A percentile compares a stretch with the other conserved stretches of the same genome.
These are phyloP conservation scores for Bradysia coprophila DNA, from an alignment of 1,140 invertebrate species.

Conservation along the genomic window DNA sequence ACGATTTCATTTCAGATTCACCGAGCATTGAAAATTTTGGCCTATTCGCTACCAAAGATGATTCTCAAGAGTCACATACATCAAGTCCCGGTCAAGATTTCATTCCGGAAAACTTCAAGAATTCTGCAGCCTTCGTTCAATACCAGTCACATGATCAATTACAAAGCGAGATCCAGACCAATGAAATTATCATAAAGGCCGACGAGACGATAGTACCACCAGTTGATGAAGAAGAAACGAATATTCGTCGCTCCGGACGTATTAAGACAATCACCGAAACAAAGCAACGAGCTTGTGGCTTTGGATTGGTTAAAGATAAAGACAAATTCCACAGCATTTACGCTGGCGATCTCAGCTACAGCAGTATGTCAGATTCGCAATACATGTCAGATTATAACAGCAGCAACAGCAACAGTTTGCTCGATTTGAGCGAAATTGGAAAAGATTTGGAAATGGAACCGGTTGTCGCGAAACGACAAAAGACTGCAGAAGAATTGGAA, in stretches of 20 bases:
- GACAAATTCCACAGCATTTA: background rate
- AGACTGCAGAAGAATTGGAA: slow-evolving; percentile 13
- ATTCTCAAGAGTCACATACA: too few species aligned
- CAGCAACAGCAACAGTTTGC: background rate
- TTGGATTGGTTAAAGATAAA: slow-evolving; percentile 31
- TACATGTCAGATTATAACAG: background rate
- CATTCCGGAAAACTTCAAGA: too few species aligned
- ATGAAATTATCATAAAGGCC: too few species aligned
- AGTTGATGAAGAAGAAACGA: background rate
- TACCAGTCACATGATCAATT: too few species aligned
- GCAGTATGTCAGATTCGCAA: background rate
- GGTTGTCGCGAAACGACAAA: background rate
- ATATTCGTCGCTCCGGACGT: slow-evolving; percentile 27
- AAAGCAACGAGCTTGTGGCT: slow-evolving; percentile 34
- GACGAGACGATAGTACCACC: too few species aligned
- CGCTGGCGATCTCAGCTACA: background rate
- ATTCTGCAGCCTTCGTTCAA: too few species aligned
- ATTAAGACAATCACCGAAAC: slow-evolving; percentile 35
- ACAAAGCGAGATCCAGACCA: too few species aligned
- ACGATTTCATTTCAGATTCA: too few species aligned
- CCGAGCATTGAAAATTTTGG: too few species aligned
- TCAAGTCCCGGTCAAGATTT: too few species aligned
- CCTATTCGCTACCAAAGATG: too few species aligned
- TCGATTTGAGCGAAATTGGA: background rate
- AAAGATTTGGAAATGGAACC: background rate